Conservation (phyloP, 53 echinoderm and acorn worm species). For the Luidia sarsii region DNA sequence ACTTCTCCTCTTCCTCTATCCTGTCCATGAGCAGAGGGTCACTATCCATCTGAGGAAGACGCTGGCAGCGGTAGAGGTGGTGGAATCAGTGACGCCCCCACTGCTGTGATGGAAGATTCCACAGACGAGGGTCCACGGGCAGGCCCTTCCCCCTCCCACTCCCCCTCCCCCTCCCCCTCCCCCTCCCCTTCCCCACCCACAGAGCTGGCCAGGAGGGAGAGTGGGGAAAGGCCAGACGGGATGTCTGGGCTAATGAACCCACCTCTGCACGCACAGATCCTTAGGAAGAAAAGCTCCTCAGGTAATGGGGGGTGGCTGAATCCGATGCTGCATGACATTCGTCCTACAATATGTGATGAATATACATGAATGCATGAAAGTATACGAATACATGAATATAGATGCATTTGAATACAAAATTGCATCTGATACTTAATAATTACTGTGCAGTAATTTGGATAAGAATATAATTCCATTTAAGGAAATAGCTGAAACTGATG, state of each 20-base stretch:
- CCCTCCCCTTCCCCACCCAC: slow-evolving; percentile 5
- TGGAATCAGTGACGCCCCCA: slow-evolving; percentile 32
- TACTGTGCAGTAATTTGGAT: no score
- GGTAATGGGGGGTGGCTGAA: no score
- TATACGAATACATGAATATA: no score
- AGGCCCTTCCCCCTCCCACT: no score
- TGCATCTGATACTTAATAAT: no score
- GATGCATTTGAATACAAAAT: no score
- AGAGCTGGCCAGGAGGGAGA: background rate
- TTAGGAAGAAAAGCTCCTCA: slow-evolving; percentile 29
- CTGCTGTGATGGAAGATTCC: slow-evolving; percentile 9
- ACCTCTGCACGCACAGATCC: background rate
- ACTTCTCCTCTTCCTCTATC: background rate
- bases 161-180: no score
- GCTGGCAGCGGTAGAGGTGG: slow-evolving; percentile 22
- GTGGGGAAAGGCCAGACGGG: background rate
- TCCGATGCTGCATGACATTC: no score
- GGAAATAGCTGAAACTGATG: no score
- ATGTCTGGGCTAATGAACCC: slow-evolving; percentile 7
- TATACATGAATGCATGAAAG: no score
- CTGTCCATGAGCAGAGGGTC: slow-evolving; percentile 15
- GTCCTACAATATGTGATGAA: no score
- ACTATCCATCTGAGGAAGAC: background rate
- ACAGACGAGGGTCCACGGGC: slow-evolving; percentile 11
- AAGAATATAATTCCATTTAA: no score